Evolutionary conservation across 2,113 vertebrate genomes (phyloP).

Genomic region (Peromyscus polionotus): DNA sequence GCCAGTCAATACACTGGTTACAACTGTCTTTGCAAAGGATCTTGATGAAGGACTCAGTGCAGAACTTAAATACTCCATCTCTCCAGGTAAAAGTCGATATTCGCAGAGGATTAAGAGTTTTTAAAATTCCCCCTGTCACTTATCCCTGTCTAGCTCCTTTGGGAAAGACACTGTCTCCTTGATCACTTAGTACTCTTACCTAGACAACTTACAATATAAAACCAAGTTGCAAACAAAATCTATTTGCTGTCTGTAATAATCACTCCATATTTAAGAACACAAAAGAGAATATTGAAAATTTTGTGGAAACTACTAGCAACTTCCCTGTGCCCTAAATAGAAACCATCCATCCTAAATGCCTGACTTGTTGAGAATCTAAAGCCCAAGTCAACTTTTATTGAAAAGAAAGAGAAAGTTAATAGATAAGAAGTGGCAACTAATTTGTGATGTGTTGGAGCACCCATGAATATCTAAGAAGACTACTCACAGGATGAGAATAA

Average conservation of each 20-base stretch:
- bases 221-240: neutral
- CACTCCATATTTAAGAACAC: neutral
- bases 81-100: slow-evolving; percentile 87
- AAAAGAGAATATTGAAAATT: neutral
- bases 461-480: neutral
- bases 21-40: slow-evolving; percentile 94
- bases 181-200: neutral
- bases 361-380: slow-evolving; percentile 54
- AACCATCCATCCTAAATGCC: slow-evolving; percentile 56
- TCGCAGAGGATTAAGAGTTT: neutral
- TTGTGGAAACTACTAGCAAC: neutral
- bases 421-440: neutral
- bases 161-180: neutral
- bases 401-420: neutral
- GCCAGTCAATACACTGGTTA: slow-evolving; percentile 89
- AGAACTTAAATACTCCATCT: slow-evolving; percentile 89
- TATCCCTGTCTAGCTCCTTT: neutral
- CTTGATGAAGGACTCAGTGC: slow-evolving; percentile 93
- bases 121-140: neutral
- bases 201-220: neutral
- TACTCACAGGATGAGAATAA: neutral
- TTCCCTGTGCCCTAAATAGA: slow-evolving; percentile 12
- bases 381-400: neutral
- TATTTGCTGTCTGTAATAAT: neutral
- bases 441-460: neutral